Evolutionary conservation across 1,140 invertebrate genomes (phyloP).

Genomic region (Lanistes nyassanus): DNA sequence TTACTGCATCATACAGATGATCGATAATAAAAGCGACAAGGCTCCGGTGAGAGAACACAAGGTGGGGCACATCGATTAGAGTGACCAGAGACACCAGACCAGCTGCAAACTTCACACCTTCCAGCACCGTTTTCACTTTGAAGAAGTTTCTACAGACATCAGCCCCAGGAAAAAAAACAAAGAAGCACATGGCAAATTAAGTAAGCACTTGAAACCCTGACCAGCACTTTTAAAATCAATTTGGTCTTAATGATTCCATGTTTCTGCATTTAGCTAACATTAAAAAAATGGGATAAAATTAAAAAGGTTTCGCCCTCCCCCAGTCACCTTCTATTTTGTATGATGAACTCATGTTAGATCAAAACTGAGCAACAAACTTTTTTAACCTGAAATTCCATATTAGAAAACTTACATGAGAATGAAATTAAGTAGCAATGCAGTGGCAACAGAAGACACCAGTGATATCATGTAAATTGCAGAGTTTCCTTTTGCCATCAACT

Average conservation of each 20-base stretch:
- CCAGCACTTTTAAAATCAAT: too few species aligned
- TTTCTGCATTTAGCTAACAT: too few species aligned
- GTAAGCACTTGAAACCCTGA: neutral
- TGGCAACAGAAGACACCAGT: constrained; percentile 6
- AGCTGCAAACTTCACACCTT: constrained; percentile 17
- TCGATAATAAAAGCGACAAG: constrained; percentile 13
- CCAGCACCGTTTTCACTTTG: constrained; percentile 13
- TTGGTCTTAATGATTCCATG: too few species aligned
- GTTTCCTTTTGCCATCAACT: neutral
- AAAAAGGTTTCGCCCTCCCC: too few species aligned
- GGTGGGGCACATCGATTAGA: constrained; percentile 7
- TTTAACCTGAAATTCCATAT: too few species aligned
- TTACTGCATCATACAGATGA: neutral
- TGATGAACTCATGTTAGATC: too few species aligned
- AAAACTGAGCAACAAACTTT: too few species aligned
- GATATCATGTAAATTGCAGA: neutral
- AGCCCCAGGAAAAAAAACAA: neutral
- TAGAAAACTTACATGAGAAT: constrained; percentile 11
- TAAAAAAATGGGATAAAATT: too few species aligned
- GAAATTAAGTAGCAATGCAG: constrained; percentile 3
- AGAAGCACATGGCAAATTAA: neutral
- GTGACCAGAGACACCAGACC: constrained; percentile 4
- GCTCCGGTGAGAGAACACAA: constrained; percentile 1
- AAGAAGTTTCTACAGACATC: constrained; percentile 10
- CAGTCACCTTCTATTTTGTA: too few species aligned